Conservation (phyloP, 2,888 invertebrate species). For the Tenthredo amoena region DNA sequence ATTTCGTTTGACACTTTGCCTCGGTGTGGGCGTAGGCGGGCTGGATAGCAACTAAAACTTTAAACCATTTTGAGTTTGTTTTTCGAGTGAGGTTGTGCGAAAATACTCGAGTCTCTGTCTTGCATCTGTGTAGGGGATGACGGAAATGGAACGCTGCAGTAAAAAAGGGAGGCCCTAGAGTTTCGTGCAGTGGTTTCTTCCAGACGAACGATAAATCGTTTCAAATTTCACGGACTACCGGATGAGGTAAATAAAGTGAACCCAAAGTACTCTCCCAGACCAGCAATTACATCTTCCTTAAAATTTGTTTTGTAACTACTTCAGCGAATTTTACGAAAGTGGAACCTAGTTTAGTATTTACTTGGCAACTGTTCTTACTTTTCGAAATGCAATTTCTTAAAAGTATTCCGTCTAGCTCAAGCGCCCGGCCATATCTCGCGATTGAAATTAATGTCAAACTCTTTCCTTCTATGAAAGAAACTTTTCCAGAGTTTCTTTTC, state of each 20-base stretch:
- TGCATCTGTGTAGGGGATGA: background rate
- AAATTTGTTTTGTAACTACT: background rate
- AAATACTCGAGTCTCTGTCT: background rate
- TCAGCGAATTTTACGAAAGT: background rate
- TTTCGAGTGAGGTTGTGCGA: background rate
- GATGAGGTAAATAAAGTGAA: background rate
- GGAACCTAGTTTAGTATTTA: background rate
- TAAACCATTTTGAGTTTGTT: background rate
- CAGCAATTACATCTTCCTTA: background rate
- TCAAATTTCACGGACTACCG: background rate
- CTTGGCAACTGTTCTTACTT: background rate
- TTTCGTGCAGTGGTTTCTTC: background rate
- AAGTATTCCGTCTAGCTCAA: background rate
- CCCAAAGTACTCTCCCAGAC: background rate
- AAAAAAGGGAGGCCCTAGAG: too few relatives aligned
- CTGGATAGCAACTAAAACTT: background rate
- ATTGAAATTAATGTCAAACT: background rate
- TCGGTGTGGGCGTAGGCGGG: background rate
- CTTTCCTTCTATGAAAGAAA: background rate
- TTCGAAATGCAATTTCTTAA: background rate
- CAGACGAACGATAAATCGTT: background rate
- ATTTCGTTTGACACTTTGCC: slow-evolving; percentile 40
- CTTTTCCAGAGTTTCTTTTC: background rate
- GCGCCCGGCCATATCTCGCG: background rate
- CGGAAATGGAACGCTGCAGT: background rate